Evolutionary conservation across 2,797 vertebrate genomes (phyloP).

Genomic region (Psittacula derbiana): DNA sequence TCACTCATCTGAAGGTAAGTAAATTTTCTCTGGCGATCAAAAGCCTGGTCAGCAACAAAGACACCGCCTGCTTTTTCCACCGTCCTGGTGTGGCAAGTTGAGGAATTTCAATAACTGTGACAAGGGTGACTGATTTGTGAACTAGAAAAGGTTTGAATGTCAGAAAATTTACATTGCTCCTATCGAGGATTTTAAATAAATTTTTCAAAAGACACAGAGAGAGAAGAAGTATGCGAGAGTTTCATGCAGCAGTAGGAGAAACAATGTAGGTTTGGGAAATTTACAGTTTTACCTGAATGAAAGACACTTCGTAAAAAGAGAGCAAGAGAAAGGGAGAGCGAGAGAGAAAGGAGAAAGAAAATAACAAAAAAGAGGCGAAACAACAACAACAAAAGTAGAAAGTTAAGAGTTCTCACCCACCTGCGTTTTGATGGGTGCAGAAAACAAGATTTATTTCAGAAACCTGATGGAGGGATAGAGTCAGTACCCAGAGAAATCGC

Average conservation of each 20-base stretch:
- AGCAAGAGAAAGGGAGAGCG: neutral
- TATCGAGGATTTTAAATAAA: slow-evolving; percentile 71
- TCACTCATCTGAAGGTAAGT: slow-evolving; percentile 89
- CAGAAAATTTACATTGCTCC: slow-evolving; percentile 82
- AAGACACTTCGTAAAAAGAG: slow-evolving; percentile 13
- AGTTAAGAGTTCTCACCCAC: slow-evolving; percentile 73
- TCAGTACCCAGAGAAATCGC: slow-evolving; percentile 64
- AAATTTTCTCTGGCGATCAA: slow-evolving; percentile 87
- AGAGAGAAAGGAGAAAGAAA: neutral
- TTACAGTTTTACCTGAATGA: slow-evolving; percentile 80
- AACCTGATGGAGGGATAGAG: slow-evolving; percentile 55
- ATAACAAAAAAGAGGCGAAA: neutral
- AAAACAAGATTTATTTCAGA: slow-evolving; percentile 61
- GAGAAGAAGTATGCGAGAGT: slow-evolving; percentile 47
- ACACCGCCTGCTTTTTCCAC: slow-evolving; percentile 83
- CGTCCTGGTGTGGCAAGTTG: slow-evolving; percentile 83
- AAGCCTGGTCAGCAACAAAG: slow-evolving; percentile 86
- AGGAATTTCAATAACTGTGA: slow-evolving; percentile 86
- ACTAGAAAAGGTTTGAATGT: slow-evolving; percentile 82
- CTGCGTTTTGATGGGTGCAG: slow-evolving; percentile 67
- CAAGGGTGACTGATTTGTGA: slow-evolving; percentile 88
- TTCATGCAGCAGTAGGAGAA: slow-evolving; percentile 62
- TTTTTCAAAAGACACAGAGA: neutral
- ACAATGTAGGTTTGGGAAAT: slow-evolving; percentile 73
- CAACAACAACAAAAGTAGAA: slow-evolving; percentile 43